Conservation (phyloP, 2,888 invertebrate species). For the Cordilura impudica region DNA sequence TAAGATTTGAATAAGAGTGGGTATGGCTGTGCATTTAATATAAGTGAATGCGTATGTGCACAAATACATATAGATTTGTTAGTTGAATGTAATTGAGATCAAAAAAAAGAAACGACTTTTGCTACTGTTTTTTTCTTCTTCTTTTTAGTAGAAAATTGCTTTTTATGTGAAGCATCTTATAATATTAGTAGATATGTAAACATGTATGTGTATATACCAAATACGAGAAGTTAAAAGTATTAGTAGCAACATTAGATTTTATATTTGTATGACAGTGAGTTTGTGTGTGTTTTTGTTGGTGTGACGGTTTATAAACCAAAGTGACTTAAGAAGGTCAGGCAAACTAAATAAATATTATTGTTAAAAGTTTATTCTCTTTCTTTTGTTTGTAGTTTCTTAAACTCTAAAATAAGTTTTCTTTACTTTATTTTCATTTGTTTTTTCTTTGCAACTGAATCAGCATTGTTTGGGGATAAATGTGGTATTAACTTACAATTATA, state of each 20-base stretch:
- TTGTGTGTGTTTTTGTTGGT: not conserved
- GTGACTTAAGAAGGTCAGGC: conserved; percentile 42
- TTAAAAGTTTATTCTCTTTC: conserved; percentile 10
- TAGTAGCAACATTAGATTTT: too few species aligned
- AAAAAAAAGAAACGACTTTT: too few species aligned
- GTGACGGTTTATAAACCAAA: conserved; percentile 34
- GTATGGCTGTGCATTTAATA: not conserved
- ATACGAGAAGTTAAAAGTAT: too few species aligned
- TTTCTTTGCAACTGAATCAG: not conserved
- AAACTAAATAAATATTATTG: conserved; percentile 41
- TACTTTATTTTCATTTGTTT: not conserved
- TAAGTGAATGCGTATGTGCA: not conserved
- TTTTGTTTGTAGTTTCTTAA: conserved; percentile 6
- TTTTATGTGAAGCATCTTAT: too few species aligned
- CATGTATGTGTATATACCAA: too few species aligned
- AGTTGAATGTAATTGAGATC: too few species aligned
- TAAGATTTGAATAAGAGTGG: not conserved
- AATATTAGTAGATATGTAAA: too few species aligned
- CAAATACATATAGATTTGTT: too few species aligned
- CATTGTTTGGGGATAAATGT: not conserved
- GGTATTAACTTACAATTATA: not conserved
- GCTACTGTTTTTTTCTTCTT: too few species aligned
- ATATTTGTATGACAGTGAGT: not conserved
- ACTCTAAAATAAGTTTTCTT: not conserved
- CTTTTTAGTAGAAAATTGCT: too few species aligned